These are phyloP conservation scores for Aphelenchoides fujianensis DNA, from an alignment of 1,140 invertebrate species.

Conservation along the genomic window DNA sequence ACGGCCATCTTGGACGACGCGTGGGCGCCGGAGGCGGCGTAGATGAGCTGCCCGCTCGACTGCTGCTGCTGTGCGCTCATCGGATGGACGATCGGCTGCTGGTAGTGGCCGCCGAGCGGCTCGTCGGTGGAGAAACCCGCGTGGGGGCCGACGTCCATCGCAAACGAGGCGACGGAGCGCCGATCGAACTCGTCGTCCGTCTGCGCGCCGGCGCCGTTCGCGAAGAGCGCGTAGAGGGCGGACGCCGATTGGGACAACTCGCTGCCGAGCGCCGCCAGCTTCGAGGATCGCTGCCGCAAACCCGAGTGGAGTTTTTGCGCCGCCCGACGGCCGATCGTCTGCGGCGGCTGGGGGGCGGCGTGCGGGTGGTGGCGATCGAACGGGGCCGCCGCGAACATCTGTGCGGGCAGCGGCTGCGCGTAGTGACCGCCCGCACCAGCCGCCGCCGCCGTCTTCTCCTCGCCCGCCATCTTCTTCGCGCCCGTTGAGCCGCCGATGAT, in stretches of 20 bases:
- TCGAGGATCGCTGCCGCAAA: not conserved
- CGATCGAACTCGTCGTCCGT: constrained; percentile 3
- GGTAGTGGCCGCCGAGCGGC: not conserved
- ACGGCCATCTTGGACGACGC: not conserved
- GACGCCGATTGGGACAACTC: constrained; percentile 44
- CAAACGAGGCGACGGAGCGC: not conserved
- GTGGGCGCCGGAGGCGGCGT: not conserved
- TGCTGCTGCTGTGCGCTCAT: not conserved
- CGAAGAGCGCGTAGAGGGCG: constrained; percentile 43
- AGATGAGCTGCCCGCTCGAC: not conserved
- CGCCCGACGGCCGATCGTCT: constrained; percentile 4
- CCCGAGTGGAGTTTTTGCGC: constrained; percentile 8
- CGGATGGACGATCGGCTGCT: constrained; percentile 10
- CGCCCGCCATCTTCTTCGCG: too few relatives aligned
- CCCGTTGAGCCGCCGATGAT: too few relatives aligned
- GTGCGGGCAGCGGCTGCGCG: too few relatives aligned
- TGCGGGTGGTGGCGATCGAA: not conserved
- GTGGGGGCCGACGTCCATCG: not conserved
- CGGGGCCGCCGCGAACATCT: too few relatives aligned
- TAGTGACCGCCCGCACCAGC: too few relatives aligned
- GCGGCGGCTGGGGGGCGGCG: too few relatives aligned
- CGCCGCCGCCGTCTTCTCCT: too few relatives aligned
- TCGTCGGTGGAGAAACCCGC: constrained; percentile 3
- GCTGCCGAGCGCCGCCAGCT: constrained; percentile 28
- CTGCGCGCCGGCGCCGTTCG: not conserved